phyloP scores from a whole-genome alignment of 2,113 vertebrate species.

The Triplophysa dalaica region DNA sequence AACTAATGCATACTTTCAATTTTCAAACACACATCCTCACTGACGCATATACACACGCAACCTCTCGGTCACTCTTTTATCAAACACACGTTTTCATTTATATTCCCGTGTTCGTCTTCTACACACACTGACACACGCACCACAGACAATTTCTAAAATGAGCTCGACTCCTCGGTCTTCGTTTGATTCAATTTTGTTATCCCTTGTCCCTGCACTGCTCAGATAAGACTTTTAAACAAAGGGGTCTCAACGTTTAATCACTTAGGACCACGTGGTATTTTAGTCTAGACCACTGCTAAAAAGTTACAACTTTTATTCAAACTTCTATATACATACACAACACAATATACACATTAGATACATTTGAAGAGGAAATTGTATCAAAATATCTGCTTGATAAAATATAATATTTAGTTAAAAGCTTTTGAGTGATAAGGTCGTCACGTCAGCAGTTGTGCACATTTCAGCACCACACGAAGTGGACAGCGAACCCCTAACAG shows the following conservation, averaged over 20 bases:
- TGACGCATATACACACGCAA: background rate
- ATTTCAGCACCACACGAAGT: constrained; percentile 40
- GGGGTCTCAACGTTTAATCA: background rate
- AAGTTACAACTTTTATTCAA: background rate
- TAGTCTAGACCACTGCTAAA: background rate
- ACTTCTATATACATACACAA: background rate
- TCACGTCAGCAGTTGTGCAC: background rate
- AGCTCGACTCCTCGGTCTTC: background rate
- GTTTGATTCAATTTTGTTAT: background rate
- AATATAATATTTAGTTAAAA: background rate
- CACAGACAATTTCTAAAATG: background rate
- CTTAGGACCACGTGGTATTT: background rate
- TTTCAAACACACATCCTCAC: background rate
- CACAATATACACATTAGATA: background rate
- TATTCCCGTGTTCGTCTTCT: background rate
- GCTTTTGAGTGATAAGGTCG: background rate
- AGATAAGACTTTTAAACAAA: background rate
- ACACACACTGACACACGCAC: background rate
- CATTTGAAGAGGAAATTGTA: background rate
- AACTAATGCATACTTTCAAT: background rate
- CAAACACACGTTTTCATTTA: background rate
- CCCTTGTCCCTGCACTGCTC: background rate
- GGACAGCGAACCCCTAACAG: constrained; percentile 41
- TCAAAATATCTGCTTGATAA: background rate
- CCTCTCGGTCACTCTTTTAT: background rate